Base-by-base conservation (phyloP, 2,113 vertebrate genomes). In the Hiodon alosoides region DNA sequence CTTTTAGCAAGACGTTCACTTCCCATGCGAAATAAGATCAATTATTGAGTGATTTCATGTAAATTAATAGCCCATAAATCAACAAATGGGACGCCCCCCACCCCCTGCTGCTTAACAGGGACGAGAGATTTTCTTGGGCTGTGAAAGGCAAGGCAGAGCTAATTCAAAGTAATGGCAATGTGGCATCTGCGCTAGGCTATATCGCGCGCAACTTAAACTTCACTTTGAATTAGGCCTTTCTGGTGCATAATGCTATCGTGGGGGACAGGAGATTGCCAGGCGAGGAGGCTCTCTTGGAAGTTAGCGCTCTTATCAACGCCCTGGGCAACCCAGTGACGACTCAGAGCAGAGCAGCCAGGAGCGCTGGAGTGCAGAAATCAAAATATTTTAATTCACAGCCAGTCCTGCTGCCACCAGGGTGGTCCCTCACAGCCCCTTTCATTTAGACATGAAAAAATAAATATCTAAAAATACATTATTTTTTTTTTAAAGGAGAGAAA, bases 381-480 rank as follows among this genome's bases (percentile, higher is more conserved):
- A 72, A 65, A 77, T 69, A 62, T 73, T 62, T 61, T 60, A 69
- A 61, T 73, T 73, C 50, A 60, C 65, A 54, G 55, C 52, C 16
- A 60, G 71, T 73, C 55, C 65, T 50, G 16, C 54, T 67, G 31
- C 11, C 54, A 68, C 31, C 16, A 58, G 46, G 11, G 31, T 6
- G 7, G 8, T 16, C 55, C 14, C 47, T 59, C 59, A 16, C 74
- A 59, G 66, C 74, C 51, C 52, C 69, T 73, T 54, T 67, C 52
- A 65, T 64, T 67, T 46, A 57, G 54, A 46, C 9, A 50, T 4
- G 11, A 57, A 51, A 51, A 16, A 7, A 58, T 16, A 31, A 53
- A 14, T 16, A 67, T 5, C 4, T 13, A 4, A 2, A 13, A 3
- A 46, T 8, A 59, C 46, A 51, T 16, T 8, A 17, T 5, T 55